A percentile compares a stretch with the other conserved stretches of the same genome.
Evolutionary conservation across 1,140 invertebrate genomes (phyloP).

Genomic region (Dermatophagoides farinae): DNA sequence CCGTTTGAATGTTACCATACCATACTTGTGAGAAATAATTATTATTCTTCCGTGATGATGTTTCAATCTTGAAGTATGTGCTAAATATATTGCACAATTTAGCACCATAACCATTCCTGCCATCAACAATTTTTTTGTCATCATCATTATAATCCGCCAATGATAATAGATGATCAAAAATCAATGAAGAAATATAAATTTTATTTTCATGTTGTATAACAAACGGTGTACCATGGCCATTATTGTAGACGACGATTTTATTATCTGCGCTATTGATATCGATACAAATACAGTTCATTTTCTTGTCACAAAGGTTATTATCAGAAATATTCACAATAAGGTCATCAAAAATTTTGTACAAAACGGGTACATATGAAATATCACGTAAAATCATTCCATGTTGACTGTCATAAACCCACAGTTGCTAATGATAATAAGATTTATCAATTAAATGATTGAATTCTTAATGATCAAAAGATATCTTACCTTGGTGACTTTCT

Average conservation of each 20-base stretch:
- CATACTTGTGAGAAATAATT: conserved; percentile 83
- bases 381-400: conserved; percentile 60
- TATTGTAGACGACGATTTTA: conserved; percentile 85
- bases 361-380: conserved; percentile 81
- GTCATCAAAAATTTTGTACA: conserved; percentile 99
- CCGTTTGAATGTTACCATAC: conserved; percentile 84
- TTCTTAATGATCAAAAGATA: background rate
- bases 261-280: conserved; percentile 84
- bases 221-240: conserved; percentile 94
- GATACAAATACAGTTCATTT: conserved; percentile 89
- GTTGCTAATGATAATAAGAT: conserved; percentile 34
- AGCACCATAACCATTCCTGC: conserved; percentile 95
- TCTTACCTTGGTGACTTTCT: conserved; percentile 44
- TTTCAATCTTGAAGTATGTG: conserved; percentile 87
- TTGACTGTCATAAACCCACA: conserved; percentile 79
- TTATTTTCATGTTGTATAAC: conserved; percentile 93
- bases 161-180: conserved; percentile 94
- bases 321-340: conserved; percentile 98
- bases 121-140: conserved; percentile 79
- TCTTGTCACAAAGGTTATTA: conserved; percentile 86
- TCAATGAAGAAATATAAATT: conserved; percentile 97
- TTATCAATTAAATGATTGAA: background rate
- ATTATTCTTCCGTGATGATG: conserved; percentile 63
- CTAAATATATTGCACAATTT: conserved; percentile 99
- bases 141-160: conserved; percentile 98